A percentile compares a stretch with the other conserved stretches of the same genome.
phyloP scores from a whole-genome alignment of 2,797 vertebrate genomes.

The Helicolenus hilgendorfi region DNA sequence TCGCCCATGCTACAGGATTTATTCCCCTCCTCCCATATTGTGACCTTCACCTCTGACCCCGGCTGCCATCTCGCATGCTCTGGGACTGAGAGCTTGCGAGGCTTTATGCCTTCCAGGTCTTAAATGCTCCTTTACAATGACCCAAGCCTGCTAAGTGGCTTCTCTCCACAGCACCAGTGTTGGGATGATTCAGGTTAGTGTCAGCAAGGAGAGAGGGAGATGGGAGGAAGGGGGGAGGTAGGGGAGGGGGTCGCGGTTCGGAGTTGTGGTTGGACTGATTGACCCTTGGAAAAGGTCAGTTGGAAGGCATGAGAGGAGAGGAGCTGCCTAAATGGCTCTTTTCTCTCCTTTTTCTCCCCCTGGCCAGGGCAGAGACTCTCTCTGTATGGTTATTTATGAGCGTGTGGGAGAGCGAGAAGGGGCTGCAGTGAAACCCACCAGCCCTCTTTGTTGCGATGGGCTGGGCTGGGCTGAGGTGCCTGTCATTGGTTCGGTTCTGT shows the following conservation, averaged over 20 bases:
- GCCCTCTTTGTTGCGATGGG: conserved; percentile 73
- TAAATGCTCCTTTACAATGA: conserved; percentile 74
- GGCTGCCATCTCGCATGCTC: conserved; percentile 80
- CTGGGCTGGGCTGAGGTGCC: conserved; percentile 72
- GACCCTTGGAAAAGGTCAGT: conserved; percentile 86
- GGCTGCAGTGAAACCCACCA: conserved; percentile 74
- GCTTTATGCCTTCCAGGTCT: conserved; percentile 72
- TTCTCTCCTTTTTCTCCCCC: conserved; percentile 77
- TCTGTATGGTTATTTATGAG: conserved; percentile 88
- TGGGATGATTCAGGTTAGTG: conserved; percentile 80
- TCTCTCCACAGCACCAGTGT: conserved; percentile 52
- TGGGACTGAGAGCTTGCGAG: conserved; percentile 58
- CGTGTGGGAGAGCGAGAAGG: conserved; percentile 81
- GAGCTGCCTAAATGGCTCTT: conserved; percentile 83
- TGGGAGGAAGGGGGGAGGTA: background rate
- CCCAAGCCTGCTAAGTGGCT: conserved; percentile 77
- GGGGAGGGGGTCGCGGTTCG: background rate
- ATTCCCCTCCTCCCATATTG: conserved; percentile 85
- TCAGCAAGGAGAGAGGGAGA: conserved; percentile 49
- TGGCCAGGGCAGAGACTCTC: conserved; percentile 63
- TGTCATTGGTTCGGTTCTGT: conserved; percentile 78
- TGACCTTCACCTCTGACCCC: conserved; percentile 87
- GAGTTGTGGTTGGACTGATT: conserved; percentile 75
- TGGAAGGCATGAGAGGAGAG: conserved; percentile 84
- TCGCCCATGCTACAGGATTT: conserved; percentile 85